Percentiles rank a stretch among this genome's conserved stretches.
These are phyloP conservation scores for Frankliniella fusca DNA, from an alignment of 2,888 invertebrate genomes.

Conservation along the genomic window DNA sequence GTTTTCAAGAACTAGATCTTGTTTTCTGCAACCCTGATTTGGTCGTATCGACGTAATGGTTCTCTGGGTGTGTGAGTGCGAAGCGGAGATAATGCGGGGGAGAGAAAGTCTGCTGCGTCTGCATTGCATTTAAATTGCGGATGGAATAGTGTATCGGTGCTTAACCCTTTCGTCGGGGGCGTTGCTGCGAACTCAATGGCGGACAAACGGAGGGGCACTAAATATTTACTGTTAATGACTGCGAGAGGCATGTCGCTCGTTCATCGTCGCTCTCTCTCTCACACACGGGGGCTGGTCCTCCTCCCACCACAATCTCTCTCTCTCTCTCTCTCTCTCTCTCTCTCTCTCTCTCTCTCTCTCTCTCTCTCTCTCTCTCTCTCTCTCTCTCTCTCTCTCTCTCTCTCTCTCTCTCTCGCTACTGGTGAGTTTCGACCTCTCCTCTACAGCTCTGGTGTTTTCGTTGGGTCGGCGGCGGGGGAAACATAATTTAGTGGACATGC, in stretches of 20 bases:
- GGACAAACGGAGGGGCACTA: slow-evolving; percentile 5
- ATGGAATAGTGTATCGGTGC: background rate
- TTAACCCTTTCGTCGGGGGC: background rate
- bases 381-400: background rate
- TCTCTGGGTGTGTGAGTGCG: background rate
- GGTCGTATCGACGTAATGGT: background rate
- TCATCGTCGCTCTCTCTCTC: background rate
- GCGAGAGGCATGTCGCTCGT: slow-evolving; percentile 20
- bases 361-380: background rate
- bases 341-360: background rate
- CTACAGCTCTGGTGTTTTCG: background rate
- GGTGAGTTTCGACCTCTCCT: background rate
- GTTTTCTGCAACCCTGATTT: too few species aligned
- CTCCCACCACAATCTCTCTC: background rate
- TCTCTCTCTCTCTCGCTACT: background rate
- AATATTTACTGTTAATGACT: slow-evolving; percentile 27
- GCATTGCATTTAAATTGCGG: too few species aligned
- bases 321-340: background rate
- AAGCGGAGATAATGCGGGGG: background rate
- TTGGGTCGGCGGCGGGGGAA: background rate
- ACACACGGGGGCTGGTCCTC: background rate
- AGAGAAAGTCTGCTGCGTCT: background rate
- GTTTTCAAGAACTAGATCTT: too few species aligned
- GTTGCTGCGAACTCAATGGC: background rate
- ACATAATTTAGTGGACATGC: slow-evolving; percentile 26